phyloP scores from a whole-genome alignment of 2,113 vertebrate genomes.

The Pituophis catenifer region DNA sequence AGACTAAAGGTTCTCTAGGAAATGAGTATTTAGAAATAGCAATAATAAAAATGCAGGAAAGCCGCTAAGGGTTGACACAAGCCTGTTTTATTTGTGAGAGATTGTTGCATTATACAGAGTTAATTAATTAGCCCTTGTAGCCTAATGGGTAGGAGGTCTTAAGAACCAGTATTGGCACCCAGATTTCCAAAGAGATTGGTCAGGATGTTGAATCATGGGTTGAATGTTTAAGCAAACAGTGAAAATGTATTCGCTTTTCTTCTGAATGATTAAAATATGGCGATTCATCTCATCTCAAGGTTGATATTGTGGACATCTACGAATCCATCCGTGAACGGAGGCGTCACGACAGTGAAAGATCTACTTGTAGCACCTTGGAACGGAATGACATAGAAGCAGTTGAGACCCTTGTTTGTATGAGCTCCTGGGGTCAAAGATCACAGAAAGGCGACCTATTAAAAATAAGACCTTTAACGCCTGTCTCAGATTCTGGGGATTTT shows the following conservation, averaged over 20 bases:
- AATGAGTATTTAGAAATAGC: neutral
- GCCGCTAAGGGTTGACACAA: neutral
- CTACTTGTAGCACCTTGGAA: slow-evolving; percentile 77
- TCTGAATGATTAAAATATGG: slow-evolving; percentile 51
- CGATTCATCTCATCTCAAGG: slow-evolving; percentile 74
- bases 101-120: neutral
- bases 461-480: slow-evolving; percentile 89
- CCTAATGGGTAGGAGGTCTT: neutral
- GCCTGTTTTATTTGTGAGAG: neutral
- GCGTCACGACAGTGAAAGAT: slow-evolving; percentile 80
- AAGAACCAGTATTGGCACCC: neutral
- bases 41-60: neutral
- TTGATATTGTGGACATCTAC: slow-evolving; percentile 77
- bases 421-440: slow-evolving; percentile 88
- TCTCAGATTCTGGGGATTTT: slow-evolving; percentile 92
- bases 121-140: neutral
- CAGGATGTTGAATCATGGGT: neutral
- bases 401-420: slow-evolving; percentile 95
- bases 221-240: slow-evolving; percentile 25
- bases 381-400: slow-evolving; percentile 94
- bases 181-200: neutral
- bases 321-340: slow-evolving; percentile 79
- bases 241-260: slow-evolving; percentile 20
- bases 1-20: neutral
- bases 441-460: slow-evolving; percentile 74